A percentile compares a stretch with the other conserved stretches of the same genome.
These are phyloP conservation scores for Reticulitermes lucifugus DNA, from an alignment of 2,888 invertebrate genomes.

Conservation along the genomic window DNA sequence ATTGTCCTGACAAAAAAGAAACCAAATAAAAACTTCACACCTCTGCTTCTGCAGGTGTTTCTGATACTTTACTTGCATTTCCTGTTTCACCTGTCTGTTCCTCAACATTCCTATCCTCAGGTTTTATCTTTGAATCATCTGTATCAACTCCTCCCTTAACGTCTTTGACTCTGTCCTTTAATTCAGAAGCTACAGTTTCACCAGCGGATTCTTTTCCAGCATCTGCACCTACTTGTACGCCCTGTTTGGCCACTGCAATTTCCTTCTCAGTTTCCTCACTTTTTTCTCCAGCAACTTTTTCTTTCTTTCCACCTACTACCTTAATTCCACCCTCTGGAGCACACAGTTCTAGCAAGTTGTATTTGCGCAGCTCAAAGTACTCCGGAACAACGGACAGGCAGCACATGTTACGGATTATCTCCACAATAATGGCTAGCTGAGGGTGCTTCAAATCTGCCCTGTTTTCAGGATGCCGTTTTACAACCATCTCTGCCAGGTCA, in stretches of 20 bases:
- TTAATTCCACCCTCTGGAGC: slow-evolving; percentile 52
- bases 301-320: not conserved
- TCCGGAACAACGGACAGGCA: slow-evolving; percentile 84
- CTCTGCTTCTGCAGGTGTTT: not conserved
- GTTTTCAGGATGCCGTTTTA: slow-evolving; percentile 76
- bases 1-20: no score
- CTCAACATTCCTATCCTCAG: not conserved
- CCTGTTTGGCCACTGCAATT: not conserved
- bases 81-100: not conserved
- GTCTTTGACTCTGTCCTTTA: not conserved
- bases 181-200: not conserved
- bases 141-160: not conserved
- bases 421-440: slow-evolving; percentile 82
- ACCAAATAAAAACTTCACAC: no score
- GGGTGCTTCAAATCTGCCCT: slow-evolving; percentile 82
- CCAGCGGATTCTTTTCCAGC: not conserved
- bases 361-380: slow-evolving; percentile 84
- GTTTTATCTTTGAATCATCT: not conserved
- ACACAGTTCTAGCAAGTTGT: slow-evolving; percentile 79
- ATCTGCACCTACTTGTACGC: not conserved
- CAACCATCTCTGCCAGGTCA: slow-evolving; percentile 78
- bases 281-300: not conserved
- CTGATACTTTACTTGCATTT: not conserved
- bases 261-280: not conserved
- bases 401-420: slow-evolving; percentile 84